Percentiles rank a stretch among this genome's conserved stretches.
These are phyloP conservation scores for Arctia plantaginis DNA, from an alignment of 2,888 invertebrate genomes.

Conservation along the genomic window DNA sequence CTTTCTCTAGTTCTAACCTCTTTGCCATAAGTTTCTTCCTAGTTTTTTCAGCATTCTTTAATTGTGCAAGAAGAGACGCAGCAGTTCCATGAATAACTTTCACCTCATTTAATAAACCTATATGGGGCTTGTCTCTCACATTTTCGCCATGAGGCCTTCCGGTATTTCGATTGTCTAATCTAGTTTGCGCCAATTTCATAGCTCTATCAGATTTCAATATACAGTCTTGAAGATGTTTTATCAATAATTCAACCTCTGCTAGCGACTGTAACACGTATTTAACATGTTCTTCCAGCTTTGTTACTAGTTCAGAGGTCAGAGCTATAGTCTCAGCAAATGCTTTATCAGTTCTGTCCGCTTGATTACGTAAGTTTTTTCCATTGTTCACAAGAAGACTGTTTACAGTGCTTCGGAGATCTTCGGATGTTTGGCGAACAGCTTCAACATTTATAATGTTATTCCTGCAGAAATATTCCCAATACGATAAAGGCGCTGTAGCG, in stretches of 20 bases:
- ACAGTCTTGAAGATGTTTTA: conserved; percentile 89
- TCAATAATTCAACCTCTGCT: conserved; percentile 91
- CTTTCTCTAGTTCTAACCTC: conserved; percentile 88
- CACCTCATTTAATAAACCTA: conserved; percentile 91
- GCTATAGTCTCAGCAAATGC: conserved; percentile 91
- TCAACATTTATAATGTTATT: conserved; percentile 92
- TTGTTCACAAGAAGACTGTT: conserved; percentile 91
- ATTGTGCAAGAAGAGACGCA: conserved; percentile 88
- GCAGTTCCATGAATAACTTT: conserved; percentile 90
- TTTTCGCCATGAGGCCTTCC: conserved; percentile 93
- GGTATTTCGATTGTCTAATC: conserved; percentile 91
- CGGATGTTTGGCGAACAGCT: conserved; percentile 91
- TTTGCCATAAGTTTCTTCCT: conserved; percentile 83
- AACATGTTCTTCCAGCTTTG: conserved; percentile 89
- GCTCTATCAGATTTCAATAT: conserved; percentile 92
- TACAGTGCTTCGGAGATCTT: conserved; percentile 89
- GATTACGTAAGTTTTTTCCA: conserved; percentile 92
- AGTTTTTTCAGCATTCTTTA: conserved; percentile 88
- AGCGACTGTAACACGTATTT: conserved; percentile 90
- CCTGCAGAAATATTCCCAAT: conserved; percentile 93
- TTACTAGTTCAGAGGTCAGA: conserved; percentile 91
- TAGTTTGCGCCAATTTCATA: conserved; percentile 95
- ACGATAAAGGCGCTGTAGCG: conserved; percentile 88
- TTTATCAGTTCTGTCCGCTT: conserved; percentile 93
- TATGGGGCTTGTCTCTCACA: conserved; percentile 93